phyloP scores from a whole-genome alignment of 2,888 invertebrate species.

The Mechanitis mazaeus region DNA sequence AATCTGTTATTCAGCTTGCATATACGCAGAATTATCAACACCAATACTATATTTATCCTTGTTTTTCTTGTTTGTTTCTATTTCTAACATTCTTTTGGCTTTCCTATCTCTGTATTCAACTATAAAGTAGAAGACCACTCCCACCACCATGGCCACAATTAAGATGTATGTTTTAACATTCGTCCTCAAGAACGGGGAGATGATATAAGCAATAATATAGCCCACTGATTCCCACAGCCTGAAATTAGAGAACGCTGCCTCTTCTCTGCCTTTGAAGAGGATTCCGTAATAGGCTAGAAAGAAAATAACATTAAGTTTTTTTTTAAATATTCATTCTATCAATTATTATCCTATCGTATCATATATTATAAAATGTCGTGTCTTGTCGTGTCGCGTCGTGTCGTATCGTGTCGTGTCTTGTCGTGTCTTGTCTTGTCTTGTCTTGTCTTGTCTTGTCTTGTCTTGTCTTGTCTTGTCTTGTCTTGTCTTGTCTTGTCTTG shows the following conservation, averaged over 20 bases:
- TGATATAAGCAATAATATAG: conserved; percentile 79
- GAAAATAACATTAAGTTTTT: not conserved
- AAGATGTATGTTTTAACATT: conserved; percentile 74
- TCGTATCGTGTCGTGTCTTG: too few species aligned
- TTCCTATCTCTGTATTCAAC: conserved; percentile 54
- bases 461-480: too few species aligned
- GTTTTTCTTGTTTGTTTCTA: conserved; percentile 23
- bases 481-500: too few species aligned
- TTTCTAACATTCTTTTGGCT: conserved; percentile 37
- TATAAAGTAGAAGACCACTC: conserved; percentile 71
- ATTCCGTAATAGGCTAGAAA: conserved; percentile 78
- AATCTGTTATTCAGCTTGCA: conserved; percentile 38
- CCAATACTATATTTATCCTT: conserved; percentile 38
- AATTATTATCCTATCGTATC: too few species aligned
- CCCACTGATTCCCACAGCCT: conserved; percentile 82
- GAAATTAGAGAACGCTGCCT: conserved; percentile 83
- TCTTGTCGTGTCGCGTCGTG: too few species aligned
- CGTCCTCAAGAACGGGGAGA: conserved; percentile 73
- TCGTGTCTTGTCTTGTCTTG: too few species aligned
- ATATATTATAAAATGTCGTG: too few species aligned
- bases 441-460: too few species aligned
- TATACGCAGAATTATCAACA: conserved; percentile 59
- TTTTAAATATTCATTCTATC: too few species aligned
- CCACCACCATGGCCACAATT: conserved; percentile 61
- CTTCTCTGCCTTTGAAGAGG: conserved; percentile 78